These are phyloP conservation scores for Morus bassanus DNA, from an alignment of 2,797 vertebrate genomes.

Conservation along the genomic window DNA sequence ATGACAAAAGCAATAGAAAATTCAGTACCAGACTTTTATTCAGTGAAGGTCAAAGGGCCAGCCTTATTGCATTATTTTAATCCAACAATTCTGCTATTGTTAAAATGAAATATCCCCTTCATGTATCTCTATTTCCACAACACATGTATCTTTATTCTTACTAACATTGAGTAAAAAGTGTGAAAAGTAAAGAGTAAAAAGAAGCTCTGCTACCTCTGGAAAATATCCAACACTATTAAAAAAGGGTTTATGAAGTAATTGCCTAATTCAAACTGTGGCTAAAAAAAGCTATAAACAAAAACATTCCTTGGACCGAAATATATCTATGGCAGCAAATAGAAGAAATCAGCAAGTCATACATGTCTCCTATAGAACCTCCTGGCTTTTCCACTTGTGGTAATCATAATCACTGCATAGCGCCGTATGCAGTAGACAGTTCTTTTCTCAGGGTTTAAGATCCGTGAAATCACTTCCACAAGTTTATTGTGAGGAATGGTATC, in stretches of 20 bases:
- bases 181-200: neutral
- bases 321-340: neutral
- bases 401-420: conserved; percentile 82
- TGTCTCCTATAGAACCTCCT: conserved; percentile 80
- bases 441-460: conserved; percentile 72
- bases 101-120: neutral
- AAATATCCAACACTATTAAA: neutral
- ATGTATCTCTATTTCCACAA: neutral
- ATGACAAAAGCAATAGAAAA: neutral
- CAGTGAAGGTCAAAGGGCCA: neutral
- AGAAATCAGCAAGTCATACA: conserved; percentile 55
- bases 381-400: conserved; percentile 72
- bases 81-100: neutral
- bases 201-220: neutral
- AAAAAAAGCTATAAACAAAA: neutral
- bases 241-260: neutral
- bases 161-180: neutral
- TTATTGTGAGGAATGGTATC: conserved; percentile 89
- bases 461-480: conserved; percentile 83
- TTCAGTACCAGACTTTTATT: neutral
- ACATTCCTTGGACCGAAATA: neutral
- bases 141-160: neutral
- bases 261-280: neutral
- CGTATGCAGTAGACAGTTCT: conserved; percentile 80
- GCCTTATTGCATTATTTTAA: neutral